Base-by-base conservation (phyloP, 2,888 invertebrate species). In the Ariolimax columbianus region DNA sequence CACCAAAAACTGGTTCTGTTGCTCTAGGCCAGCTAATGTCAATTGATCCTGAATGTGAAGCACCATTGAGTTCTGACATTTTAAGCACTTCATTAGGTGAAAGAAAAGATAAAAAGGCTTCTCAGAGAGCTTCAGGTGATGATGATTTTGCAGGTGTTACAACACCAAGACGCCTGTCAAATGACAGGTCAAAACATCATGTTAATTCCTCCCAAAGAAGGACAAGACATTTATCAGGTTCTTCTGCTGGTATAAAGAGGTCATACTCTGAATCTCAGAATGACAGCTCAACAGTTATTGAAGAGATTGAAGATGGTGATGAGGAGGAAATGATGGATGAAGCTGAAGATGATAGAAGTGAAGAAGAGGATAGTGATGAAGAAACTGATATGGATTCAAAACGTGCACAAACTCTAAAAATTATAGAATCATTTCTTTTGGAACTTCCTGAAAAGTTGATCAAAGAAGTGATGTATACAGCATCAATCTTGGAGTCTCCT, bases 381-480 rank as follows among this genome's bases (percentile, higher is more conserved):
- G 77, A 75, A 11, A 79, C 30, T 30, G 70, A 70, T 23, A 14
- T 33, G 51, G 72, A 70, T 33, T 59, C 40, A 59, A 82, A 47
- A 38, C 51, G 26, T n/a, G 73, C 66, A 36, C 51, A 40, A 72
- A 43, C 23, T 23, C 38, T 55, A 17, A 40, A 47, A 66, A 77
- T 77, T 36, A 43, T 77, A 19, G 77, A 77, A 23, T 30, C 40
- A 9, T 83, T 77, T 83, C 33, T 83, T 6, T 68, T 19, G 9
- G 59, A 33, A 6, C 66, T 51, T 19, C n/a, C 83, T 17, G 9
- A 47, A 38, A 66, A 78, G 17, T 19, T 78, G 11, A 17, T 83
- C 11, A 70, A n/a, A 55, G 78, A 83, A 40, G 68, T 83, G 9
- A n/a, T 83, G 77, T 78, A 78, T 40, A 40, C 33, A 0, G n/a